A percentile compares a stretch with the other conserved stretches of the same genome.
phyloP scores from a whole-genome alignment of 2,888 invertebrate genomes.

The Carterocephalus palaemon region DNA sequence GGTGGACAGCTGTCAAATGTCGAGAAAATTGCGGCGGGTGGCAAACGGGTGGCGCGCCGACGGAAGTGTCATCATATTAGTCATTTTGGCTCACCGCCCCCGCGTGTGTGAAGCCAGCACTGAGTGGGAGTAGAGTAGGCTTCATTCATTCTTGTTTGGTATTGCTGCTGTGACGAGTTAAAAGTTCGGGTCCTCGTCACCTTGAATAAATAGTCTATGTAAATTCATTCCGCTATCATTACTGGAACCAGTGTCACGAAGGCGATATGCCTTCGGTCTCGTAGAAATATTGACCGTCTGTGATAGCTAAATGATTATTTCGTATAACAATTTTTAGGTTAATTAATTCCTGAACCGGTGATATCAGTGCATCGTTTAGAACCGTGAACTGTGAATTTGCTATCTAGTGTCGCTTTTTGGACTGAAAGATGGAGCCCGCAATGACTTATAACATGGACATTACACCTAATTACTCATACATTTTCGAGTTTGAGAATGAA shows the following conservation, averaged over 20 bases:
- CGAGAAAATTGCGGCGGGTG: background rate
- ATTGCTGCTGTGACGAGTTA: slow-evolving; percentile 49
- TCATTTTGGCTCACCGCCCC: too few relatives aligned
- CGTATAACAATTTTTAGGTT: slow-evolving; percentile 64
- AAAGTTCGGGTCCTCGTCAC: slow-evolving; percentile 55
- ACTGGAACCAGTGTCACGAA: slow-evolving; percentile 49
- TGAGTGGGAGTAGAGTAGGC: slow-evolving; percentile 18
- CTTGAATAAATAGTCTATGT: slow-evolving; percentile 64
- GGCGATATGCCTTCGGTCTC: slow-evolving; percentile 53
- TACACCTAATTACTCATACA: slow-evolving; percentile 94
- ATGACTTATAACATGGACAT: slow-evolving; percentile 76
- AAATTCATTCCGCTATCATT: slow-evolving; percentile 56
- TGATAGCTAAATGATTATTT: slow-evolving; percentile 64
- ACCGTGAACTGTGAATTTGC: slow-evolving; percentile 43
- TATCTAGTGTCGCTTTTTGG: slow-evolving; percentile 40
- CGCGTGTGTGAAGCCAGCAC: slow-evolving; percentile 26
- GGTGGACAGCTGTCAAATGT: too few relatives aligned
- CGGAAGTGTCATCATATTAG: slow-evolving; percentile 16
- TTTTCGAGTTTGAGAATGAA: slow-evolving; percentile 96
- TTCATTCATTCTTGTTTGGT: slow-evolving; percentile 56
- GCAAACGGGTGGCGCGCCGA: slow-evolving; percentile 18
- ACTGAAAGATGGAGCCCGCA: slow-evolving; percentile 57
- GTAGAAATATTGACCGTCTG: slow-evolving; percentile 61
- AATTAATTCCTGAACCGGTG: slow-evolving; percentile 66
- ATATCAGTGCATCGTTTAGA: slow-evolving; percentile 58